Conservation (phyloP, 2,888 invertebrate genomes). For the Euplexia lucipara region DNA sequence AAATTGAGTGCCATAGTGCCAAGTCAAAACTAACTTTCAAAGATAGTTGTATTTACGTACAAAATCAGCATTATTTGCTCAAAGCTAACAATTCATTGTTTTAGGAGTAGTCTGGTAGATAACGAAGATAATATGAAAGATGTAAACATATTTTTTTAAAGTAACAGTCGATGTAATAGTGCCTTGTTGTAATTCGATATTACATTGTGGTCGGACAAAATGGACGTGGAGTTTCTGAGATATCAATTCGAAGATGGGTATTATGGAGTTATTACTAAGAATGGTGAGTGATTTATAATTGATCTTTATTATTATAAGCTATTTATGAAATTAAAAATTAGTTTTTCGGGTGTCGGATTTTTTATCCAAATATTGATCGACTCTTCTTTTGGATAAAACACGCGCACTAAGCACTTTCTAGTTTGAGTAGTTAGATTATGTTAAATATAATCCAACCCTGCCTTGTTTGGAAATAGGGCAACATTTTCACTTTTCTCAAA, state of each 20-base stretch:
- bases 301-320: too few species aligned
- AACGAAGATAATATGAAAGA: slow-evolving; percentile 51
- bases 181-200: slow-evolving; percentile 43
- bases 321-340: too few species aligned
- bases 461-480: too few species aligned
- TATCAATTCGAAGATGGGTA: slow-evolving; percentile 80
- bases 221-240: slow-evolving; percentile 84
- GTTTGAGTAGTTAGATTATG: too few species aligned
- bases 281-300: slow-evolving; percentile 72
- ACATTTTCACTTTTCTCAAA: too few species aligned
- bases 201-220: slow-evolving; percentile 56
- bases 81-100: slow-evolving; percentile 59
- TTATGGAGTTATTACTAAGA: slow-evolving; percentile 79
- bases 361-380: too few species aligned
- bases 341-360: too few species aligned
- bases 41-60: slow-evolving; percentile 60
- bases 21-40: slow-evolving; percentile 19
- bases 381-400: too few species aligned
- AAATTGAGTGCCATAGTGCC: background rate
- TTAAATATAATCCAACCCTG: too few species aligned
- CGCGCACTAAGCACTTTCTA: too few species aligned
- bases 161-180: slow-evolving; percentile 41
- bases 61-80: slow-evolving; percentile 58
- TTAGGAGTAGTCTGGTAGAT: slow-evolving; percentile 55
- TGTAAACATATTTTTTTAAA: slow-evolving; percentile 59